Evolutionary conservation across 2,113 vertebrate species (phyloP).

Genomic region (Phrynosoma blainvillii): DNA sequence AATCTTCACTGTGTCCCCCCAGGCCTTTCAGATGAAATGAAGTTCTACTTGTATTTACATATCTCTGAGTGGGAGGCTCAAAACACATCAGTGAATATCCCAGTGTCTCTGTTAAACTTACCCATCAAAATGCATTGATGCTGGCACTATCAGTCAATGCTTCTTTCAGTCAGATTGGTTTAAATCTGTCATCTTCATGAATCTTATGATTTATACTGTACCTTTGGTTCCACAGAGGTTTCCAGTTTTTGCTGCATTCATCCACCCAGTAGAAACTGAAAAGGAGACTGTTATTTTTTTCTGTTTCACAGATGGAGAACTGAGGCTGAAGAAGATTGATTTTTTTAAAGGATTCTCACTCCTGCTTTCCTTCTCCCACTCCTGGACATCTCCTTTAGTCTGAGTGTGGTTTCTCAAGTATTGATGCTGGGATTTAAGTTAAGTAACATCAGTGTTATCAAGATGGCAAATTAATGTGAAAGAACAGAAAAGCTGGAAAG

Average conservation of each 20-base stretch:
- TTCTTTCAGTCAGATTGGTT: neutral
- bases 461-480: too few relatives aligned
- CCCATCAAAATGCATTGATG: neutral
- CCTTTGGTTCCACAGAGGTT: conserved; percentile 6
- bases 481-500: too few relatives aligned
- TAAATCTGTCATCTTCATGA: conserved; percentile 3
- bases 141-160: conserved; percentile 1
- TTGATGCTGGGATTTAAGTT: neutral
- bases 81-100: conserved; percentile 7
- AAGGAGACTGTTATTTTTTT: neutral
- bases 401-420: neutral
- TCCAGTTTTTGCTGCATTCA: conserved; percentile 3
- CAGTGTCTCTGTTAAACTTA: neutral
- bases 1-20: neutral
- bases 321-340: neutral
- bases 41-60: neutral
- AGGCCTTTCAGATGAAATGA: neutral
- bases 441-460: neutral
- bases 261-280: conserved; percentile 1
- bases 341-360: neutral
- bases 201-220: neutral
- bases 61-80: neutral
- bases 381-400: neutral
- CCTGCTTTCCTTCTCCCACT: too few relatives aligned
- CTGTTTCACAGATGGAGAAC: neutral